phyloP scores from a whole-genome alignment of 2,888 invertebrate species.

The Dasysyrphus albostriatus region DNA sequence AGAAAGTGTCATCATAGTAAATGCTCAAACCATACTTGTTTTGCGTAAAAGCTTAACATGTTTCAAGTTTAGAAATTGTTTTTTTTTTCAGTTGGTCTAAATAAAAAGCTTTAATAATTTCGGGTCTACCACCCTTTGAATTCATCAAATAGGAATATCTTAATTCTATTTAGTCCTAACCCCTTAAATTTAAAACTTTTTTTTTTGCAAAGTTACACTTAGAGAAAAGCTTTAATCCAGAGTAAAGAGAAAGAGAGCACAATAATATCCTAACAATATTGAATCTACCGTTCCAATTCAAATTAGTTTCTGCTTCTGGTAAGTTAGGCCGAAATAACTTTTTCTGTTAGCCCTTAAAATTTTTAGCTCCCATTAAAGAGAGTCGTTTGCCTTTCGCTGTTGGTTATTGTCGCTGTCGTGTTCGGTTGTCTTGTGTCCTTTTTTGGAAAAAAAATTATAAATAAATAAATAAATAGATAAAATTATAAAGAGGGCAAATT shows the following conservation, averaged over 20 bases:
- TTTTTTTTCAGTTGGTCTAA: background rate
- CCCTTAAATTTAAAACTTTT: conserved; percentile 1
- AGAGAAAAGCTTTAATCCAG: background rate
- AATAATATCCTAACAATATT: conserved; percentile 20
- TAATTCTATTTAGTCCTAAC: background rate
- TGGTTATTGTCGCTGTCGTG: conserved; percentile 60
- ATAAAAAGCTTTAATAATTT: background rate
- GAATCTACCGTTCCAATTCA: conserved; percentile 64
- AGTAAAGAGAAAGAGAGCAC: conserved; percentile 26
- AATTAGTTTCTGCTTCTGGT: conserved; percentile 62
- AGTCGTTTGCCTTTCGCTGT: conserved; percentile 69
- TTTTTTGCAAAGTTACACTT: conserved; percentile 14
- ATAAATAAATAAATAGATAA: conserved; percentile 20
- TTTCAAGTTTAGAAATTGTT: background rate
- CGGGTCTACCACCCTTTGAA: background rate
- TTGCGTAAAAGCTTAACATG: background rate
- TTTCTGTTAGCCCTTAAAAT: conserved; percentile 55
- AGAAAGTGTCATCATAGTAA: too few relatives aligned
- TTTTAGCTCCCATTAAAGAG: conserved; percentile 64
- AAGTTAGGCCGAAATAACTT: conserved; percentile 42
- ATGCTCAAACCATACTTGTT: background rate
- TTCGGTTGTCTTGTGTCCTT: conserved; percentile 55
- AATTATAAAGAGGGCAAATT: conserved; percentile 17
- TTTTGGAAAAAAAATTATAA: conserved; percentile 16
- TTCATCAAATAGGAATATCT: background rate